phyloP scores from a whole-genome alignment of 2,888 invertebrate species.

The Coremacera marginata region DNA sequence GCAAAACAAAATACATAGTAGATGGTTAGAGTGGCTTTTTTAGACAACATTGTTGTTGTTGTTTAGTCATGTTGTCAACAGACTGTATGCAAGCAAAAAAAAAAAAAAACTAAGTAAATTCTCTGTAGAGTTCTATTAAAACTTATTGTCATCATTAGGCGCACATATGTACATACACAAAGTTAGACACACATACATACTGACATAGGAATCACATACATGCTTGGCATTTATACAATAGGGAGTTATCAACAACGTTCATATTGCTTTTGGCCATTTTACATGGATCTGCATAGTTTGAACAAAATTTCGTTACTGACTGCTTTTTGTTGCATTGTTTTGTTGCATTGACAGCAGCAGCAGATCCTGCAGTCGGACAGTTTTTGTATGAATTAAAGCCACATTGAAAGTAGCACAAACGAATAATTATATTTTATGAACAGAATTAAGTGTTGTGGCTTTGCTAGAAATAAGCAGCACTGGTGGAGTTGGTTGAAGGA shows the following conservation, averaged over 20 bases:
- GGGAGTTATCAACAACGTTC: too few relatives aligned
- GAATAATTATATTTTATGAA: background rate
- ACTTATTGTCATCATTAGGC: slow-evolving; percentile 6
- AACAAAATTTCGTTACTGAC: too few relatives aligned
- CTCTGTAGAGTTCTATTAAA: background rate
- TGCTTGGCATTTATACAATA: too few relatives aligned
- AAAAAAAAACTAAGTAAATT: background rate
- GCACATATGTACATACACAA: background rate
- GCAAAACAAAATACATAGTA: background rate
- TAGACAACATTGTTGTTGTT: background rate
- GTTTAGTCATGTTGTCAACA: background rate
- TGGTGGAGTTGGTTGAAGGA: too few relatives aligned
- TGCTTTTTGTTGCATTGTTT: background rate
- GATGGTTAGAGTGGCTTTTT: background rate
- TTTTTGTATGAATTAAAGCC: too few relatives aligned
- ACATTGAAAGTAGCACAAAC: background rate
- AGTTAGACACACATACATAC: background rate
- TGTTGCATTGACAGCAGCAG: background rate
- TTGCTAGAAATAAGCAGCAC: too few relatives aligned
- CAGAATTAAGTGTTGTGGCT: background rate
- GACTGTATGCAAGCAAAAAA: background rate
- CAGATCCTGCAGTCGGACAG: too few relatives aligned
- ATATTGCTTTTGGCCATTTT: background rate
- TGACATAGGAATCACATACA: background rate
- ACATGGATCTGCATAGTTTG: slow-evolving; percentile 5